Evolutionary conservation across 1,140 invertebrate genomes (phyloP), one percentile per base, ranked within the genome.

Genomic region (Oncopodura yosiiana): DNA sequence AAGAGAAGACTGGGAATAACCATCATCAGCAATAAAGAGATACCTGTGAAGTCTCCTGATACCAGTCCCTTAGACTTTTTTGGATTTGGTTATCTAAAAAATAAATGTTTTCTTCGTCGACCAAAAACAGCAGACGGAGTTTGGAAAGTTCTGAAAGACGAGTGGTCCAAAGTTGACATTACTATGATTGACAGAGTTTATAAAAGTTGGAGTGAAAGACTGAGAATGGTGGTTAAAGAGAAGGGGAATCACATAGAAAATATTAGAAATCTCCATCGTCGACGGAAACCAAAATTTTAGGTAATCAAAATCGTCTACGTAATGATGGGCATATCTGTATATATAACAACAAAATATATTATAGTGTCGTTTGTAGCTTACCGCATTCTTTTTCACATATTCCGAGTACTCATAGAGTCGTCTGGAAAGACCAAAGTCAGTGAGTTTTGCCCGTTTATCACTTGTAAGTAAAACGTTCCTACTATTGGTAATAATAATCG

Each of bases 81-180:
- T 27, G 48, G 48, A n/a, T 50, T 50, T 27, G 48, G 48, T 2
- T 50, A 11, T 11, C 19, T 50, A 26, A 50, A 50, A 24, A 30
- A 26, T 3, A 12, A n/a, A 27, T 9, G 14, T 24, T 24, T 12
- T 5, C 6, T 12, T 19, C 12, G 37, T 1, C 12, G 23, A 45
- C n/a, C 38, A 3, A 53, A n/a, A n/a, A 53, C 51, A 4, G 3
- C 36, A 11, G 21, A 38, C 3, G 51, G 51, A 1, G 3, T 53
- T 23, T 53, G 51, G 51, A 53, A 53, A 53, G 8, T 12, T 21
- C 21, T 53, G 3, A 32, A 27, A 27, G 5, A 37, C 14, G 38
- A 53, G 26, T 53, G 36, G 48, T 11, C 30, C 30, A 34, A 34
- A 34, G 37, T 29, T 37, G 26, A 29, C 29, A 3, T 11, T 9